Conservation (phyloP, 1,140 invertebrate genomes). For the Radopholus similis region DNA sequence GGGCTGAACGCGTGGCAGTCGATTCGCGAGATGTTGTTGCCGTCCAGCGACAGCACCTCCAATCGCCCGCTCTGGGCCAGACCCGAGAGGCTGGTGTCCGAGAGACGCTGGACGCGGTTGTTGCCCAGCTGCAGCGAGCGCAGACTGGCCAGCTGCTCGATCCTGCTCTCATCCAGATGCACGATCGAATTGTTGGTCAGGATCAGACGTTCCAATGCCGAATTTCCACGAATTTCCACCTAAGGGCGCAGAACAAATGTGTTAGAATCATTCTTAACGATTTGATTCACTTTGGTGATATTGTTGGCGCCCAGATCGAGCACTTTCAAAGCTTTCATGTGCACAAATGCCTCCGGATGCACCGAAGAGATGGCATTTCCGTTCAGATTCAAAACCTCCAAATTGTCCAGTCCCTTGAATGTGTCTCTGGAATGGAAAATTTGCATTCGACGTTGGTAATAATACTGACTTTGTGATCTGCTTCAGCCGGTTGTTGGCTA, state of each 20-base stretch:
- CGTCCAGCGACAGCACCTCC: conserved; percentile 36
- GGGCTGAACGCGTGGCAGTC: conserved; percentile 21
- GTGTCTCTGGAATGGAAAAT: conserved; percentile 35
- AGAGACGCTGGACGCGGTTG: conserved; percentile 35
- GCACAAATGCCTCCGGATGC: conserved; percentile 36
- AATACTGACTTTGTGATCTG: conserved; percentile 48
- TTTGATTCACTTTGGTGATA: conserved; percentile 23
- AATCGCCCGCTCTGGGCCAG: conserved; percentile 33
- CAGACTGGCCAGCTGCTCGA: conserved; percentile 36
- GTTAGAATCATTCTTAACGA: background rate
- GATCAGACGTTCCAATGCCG: conserved; percentile 43
- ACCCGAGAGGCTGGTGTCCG: conserved; percentile 35
- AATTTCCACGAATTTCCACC: conserved; percentile 36
- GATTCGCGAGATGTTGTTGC: conserved; percentile 46
- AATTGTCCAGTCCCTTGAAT: conserved; percentile 46
- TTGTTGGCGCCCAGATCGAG: conserved; percentile 49
- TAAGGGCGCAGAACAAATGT: conserved; percentile 13
- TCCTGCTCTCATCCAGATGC: conserved; percentile 37
- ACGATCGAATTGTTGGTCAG: conserved; percentile 53
- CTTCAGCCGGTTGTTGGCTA: conserved; percentile 42
- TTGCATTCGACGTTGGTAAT: background rate
- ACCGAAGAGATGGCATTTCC: conserved; percentile 33
- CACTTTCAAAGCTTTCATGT: conserved; percentile 40
- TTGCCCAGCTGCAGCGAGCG: conserved; percentile 39
- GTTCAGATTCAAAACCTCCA: conserved; percentile 39